phyloP scores from a whole-genome alignment of 37 sponge, comb jelly and placozoan species.

The Oscarella lobularis region DNA sequence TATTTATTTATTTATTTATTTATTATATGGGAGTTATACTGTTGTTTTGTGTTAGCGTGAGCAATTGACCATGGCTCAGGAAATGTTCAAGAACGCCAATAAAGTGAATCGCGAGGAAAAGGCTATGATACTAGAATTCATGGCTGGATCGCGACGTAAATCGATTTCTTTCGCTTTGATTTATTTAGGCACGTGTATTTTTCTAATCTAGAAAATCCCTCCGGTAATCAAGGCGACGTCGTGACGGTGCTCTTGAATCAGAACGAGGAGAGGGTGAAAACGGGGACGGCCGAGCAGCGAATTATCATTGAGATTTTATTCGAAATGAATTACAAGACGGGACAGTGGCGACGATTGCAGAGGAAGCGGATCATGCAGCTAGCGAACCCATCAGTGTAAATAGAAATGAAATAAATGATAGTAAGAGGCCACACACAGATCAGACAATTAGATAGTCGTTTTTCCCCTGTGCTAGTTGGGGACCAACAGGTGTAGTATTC shows the following conservation, averaged over 20 bases:
- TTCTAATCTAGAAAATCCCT: slow-evolving; percentile 3
- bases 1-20: slow-evolving; percentile 3
- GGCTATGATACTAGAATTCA: slow-evolving; percentile 63
- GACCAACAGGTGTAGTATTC: too few relatives aligned
- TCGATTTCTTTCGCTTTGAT: not conserved
- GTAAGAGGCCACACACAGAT: too few relatives aligned
- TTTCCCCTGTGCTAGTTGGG: too few relatives aligned
- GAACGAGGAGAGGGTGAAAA: not conserved
- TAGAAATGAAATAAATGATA: too few relatives aligned
- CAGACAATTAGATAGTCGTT: too few relatives aligned
- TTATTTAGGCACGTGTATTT: not conserved
- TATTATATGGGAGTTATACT: not conserved
- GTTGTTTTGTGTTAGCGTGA: slow-evolving; percentile 29
- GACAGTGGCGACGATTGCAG: slow-evolving; percentile 82
- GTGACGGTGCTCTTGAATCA: not conserved
- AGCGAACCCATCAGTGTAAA: not conserved
- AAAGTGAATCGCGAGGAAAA: slow-evolving; percentile 49
- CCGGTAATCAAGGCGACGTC: not conserved
- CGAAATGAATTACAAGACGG: slow-evolving; percentile 83
- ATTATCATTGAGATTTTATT: slow-evolving; percentile 62
- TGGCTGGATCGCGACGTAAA: slow-evolving; percentile 70
- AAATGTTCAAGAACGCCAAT: slow-evolving; percentile 77
- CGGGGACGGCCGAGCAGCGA: not conserved
- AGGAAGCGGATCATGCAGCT: slow-evolving; percentile 31
- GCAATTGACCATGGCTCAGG: slow-evolving; percentile 51